A percentile compares a stretch with the other conserved stretches of the same genome.
phyloP scores from a whole-genome alignment of 2,797 vertebrate genomes.

The Australoheros facetus region DNA sequence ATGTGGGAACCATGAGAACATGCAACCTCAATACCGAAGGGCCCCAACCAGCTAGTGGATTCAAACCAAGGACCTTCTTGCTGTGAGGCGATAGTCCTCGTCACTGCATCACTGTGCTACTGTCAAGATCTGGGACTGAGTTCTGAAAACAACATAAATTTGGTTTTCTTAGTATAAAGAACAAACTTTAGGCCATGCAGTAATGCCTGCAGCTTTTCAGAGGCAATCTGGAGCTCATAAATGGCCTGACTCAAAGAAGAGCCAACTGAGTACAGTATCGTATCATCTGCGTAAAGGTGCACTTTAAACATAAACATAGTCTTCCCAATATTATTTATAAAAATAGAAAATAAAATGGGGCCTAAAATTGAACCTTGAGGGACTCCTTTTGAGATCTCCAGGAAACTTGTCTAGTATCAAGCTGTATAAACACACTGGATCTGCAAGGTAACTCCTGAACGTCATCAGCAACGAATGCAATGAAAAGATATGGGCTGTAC shows the following conservation, averaged over 20 bases:
- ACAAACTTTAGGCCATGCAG: background rate
- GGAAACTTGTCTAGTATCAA: background rate
- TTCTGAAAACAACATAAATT: background rate
- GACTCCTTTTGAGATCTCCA: background rate
- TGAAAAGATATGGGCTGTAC: fast-evolving
- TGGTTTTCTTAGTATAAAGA: background rate
- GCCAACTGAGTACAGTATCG: background rate
- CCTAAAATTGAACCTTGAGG: background rate
- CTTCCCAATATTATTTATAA: background rate
- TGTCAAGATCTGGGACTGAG: background rate
- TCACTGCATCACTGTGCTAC: background rate
- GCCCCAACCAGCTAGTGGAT: background rate
- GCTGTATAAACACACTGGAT: background rate
- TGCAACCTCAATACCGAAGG: background rate
- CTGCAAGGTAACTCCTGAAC: background rate
- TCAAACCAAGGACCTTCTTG: background rate
- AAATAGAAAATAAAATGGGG: fast-evolving
- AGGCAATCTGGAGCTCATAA: background rate
- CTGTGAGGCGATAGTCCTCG: background rate
- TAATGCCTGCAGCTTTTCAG: background rate
- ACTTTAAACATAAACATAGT: fast-evolving
- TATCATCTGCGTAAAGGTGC: background rate
- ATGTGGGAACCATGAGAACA: background rate
- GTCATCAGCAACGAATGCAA: background rate
- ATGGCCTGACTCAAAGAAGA: background rate